Base-by-base conservation (phyloP, 1,140 invertebrate genomes). In the Dermatophagoides farinae region DNA sequence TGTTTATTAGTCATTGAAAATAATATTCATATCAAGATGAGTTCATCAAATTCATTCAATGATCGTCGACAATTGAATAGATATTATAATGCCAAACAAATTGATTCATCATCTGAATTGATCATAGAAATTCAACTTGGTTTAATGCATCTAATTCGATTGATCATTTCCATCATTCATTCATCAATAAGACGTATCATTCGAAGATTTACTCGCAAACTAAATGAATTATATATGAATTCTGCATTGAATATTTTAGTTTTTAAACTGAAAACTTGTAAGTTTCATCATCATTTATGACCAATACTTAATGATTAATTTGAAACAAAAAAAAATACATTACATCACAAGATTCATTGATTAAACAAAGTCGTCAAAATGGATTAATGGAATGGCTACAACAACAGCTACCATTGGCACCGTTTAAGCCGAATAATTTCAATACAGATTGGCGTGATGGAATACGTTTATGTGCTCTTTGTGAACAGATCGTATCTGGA, bases 401-500 rank as follows among this genome's bases (percentile, higher is more conserved):
- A 18, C 18, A n/a, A 11, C 63, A 63, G 49, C 20, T 63, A 5
- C 12, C 16, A 31, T 31, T 8, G 8, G 18, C n/a, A 20, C 43
- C 40, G n/a, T 40, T 18, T 10, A 31, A n/a, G 9, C 39, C 50
- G 18, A 62, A 16, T 23, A 62, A 63, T 37, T 65, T 65, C 22
- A 60, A 41, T 14, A 16, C 37, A 6, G 58, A 52, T 49, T 75
- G 73, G 73, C 66, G 69, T 6, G 69, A 73, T 64, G 73, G 73
- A 1, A 67, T 71, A 23, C 66, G 66, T 0, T 63, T 75, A 1
- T 72, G 72, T 59, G 67, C 70, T 37, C 64, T 75, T 0, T 44
- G 74, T 12, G 71, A 74, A 53, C 64, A 67, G 0, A 54, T 75
- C 12, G 63, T 64, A 20, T 72, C 71, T 4, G 72, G 72, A 0